phyloP scores from a whole-genome alignment of 53 echinoderm and acorn worm species.

The Astropecten irregularis region DNA sequence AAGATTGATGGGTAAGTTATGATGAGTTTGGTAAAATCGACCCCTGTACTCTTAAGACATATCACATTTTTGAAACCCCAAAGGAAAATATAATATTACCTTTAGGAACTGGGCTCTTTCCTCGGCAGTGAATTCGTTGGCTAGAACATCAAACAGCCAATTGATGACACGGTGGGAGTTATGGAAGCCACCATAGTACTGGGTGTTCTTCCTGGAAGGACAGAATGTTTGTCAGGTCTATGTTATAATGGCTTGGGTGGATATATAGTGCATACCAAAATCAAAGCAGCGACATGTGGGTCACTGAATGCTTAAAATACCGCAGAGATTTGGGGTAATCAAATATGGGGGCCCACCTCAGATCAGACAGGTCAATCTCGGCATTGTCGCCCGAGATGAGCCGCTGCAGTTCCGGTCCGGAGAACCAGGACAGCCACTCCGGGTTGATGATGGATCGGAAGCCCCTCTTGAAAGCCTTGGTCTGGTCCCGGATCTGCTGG shows the following conservation, averaged over 20 bases:
- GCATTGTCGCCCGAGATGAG: conserved; percentile 93
- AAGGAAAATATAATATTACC: too few species aligned
- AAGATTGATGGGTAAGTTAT: too few species aligned
- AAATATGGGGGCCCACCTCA: too few species aligned
- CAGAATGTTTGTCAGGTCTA: too few species aligned
- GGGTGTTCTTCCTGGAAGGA: conserved; percentile 84
- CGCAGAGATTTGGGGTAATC: too few species aligned
- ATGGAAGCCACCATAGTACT: conserved; percentile 99
- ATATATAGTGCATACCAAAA: too few species aligned
- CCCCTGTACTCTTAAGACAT: too few species aligned
- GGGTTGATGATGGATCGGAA: conserved; percentile 94
- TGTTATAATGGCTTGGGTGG: too few species aligned
- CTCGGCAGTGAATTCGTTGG: conserved; percentile 77
- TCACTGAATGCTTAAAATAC: too few species aligned
- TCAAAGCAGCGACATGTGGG: too few species aligned
- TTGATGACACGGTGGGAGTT: conserved; percentile 93
- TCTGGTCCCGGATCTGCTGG: conserved; percentile 92
- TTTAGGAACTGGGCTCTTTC: conserved; percentile 90
- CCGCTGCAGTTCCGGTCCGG: conserved; percentile 92
- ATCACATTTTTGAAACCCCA: too few species aligned
- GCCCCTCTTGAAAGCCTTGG: conserved; percentile 92
- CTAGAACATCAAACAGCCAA: conserved; percentile 94
- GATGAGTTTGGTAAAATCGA: too few species aligned
- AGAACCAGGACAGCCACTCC: conserved; percentile 97
- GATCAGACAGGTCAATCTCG: conserved; percentile 76